A percentile compares a stretch with the other conserved stretches of the same genome.
phyloP scores from a whole-genome alignment of 2,113 vertebrate species.

The Pyxicephalus adspersus region DNA sequence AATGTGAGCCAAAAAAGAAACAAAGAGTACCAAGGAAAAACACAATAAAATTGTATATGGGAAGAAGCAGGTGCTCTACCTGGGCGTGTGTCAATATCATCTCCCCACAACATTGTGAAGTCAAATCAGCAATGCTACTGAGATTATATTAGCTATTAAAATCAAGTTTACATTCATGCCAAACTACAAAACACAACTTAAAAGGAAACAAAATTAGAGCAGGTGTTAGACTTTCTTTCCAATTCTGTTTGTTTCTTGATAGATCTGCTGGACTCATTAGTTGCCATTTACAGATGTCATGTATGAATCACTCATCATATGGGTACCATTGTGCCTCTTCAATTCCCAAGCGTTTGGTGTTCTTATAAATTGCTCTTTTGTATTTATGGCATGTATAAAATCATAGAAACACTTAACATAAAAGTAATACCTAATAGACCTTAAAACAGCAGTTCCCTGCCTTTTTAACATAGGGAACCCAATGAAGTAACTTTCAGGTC shows the following conservation, averaged over 20 bases:
- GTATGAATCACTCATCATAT: background rate
- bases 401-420: too few species aligned
- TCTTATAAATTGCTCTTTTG: constrained; percentile 35
- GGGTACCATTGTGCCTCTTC: constrained; percentile 11
- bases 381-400: background rate
- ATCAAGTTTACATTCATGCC: constrained; percentile 38
- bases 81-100: constrained; percentile 16
- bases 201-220: background rate
- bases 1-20: background rate
- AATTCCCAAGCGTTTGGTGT: background rate
- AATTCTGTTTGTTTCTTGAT: background rate
- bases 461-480: too few species aligned
- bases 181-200: constrained; percentile 20
- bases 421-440: too few species aligned
- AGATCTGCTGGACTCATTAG: constrained; percentile 1
- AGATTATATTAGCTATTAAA: constrained; percentile 34
- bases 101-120: constrained; percentile 1
- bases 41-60: background rate
- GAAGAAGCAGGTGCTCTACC: constrained; percentile 23
- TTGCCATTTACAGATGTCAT: constrained; percentile 3
- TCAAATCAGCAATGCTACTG: constrained; percentile 18
- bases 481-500: too few species aligned
- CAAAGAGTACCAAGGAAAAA: background rate
- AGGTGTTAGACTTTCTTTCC: constrained; percentile 21
- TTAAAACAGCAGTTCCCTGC: too few species aligned